A percentile compares a stretch with the other conserved stretches of the same genome.
Conservation (phyloP, 2,888 invertebrate genomes). For the Athalia circularis region DNA sequence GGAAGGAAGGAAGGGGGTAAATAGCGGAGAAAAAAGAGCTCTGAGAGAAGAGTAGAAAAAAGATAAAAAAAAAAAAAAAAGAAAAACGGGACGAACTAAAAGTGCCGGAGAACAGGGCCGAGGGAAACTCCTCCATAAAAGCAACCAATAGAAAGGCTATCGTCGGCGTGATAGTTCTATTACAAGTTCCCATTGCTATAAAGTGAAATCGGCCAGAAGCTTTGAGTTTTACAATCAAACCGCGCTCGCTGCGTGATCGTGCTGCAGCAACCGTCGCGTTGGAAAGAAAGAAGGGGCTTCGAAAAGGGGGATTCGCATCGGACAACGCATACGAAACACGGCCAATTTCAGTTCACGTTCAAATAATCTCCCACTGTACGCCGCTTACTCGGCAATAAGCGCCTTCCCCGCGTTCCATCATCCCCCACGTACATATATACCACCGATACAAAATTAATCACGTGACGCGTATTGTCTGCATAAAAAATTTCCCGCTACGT, state of each 20-base stretch:
- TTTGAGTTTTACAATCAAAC: slow-evolving; percentile 54
- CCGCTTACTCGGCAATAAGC: neutral
- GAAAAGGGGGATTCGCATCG: neutral
- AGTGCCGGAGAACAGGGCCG: slow-evolving; percentile 4
- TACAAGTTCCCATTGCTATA: slow-evolving; percentile 54
- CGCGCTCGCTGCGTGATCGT: slow-evolving; percentile 40
- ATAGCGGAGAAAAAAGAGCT: neutral
- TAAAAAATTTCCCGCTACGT: no score
- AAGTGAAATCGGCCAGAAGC: slow-evolving; percentile 59
- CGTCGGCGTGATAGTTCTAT: slow-evolving; percentile 53
- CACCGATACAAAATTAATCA: slow-evolving; percentile 63
- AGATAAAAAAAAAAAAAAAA: neutral
- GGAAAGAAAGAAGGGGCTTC: neutral
- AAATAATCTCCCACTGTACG: neutral
- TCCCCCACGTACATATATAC: neutral
- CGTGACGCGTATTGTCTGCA: slow-evolving; percentile 47
- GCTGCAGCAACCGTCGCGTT: neutral
- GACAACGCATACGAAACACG: neutral
- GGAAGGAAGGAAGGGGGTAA: neutral
- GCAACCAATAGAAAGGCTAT: slow-evolving; percentile 52
- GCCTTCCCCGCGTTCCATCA: neutral
- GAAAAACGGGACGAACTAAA: neutral
- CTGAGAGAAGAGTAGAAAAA: neutral
- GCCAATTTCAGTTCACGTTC: slow-evolving; percentile 4
- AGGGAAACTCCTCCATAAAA: slow-evolving; percentile 43